Percentiles rank a stretch among this genome's conserved stretches.
phyloP scores from a whole-genome alignment of 2,797 vertebrate genomes.

The Anniella stebbinsi region DNA sequence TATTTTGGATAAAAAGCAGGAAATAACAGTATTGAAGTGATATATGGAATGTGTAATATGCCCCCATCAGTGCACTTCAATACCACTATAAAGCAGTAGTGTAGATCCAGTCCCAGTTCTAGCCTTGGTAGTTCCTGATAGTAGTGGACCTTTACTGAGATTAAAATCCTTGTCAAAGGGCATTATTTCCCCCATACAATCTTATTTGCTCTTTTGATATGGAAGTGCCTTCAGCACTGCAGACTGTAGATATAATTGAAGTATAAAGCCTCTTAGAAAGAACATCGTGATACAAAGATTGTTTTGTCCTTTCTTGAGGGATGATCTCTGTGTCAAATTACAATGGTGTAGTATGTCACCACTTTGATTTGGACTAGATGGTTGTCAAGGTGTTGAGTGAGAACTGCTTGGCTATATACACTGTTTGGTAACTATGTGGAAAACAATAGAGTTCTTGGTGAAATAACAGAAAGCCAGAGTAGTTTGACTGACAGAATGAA shows the following conservation, averaged over 20 bases:
- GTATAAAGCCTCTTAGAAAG: not conserved
- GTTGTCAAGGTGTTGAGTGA: not conserved
- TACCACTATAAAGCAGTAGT: no score
- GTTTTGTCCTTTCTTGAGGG: not conserved
- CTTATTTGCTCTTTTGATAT: not conserved
- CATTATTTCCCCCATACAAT: not conserved
- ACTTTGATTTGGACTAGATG: not conserved
- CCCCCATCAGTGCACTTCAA: no score
- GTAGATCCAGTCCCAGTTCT: no score
- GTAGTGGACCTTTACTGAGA: not conserved
- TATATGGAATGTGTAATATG: no score
- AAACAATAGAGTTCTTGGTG: not conserved
- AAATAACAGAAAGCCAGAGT: not conserved
- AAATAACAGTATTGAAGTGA: no score
- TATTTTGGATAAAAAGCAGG: no score
- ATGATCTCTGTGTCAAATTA: not conserved
- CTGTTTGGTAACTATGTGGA: not conserved
- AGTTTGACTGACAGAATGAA: not conserved
- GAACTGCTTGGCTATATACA: not conserved
- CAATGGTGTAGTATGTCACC: not conserved
- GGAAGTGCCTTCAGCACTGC: not conserved
- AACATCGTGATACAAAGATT: not conserved
- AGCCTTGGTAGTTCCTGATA: not conserved
- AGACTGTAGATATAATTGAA: not conserved
- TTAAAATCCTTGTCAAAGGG: not conserved